A percentile compares a stretch with the other conserved stretches of the same genome.
phyloP scores from a whole-genome alignment of 2,797 vertebrate species.

The Enoplosus armatus region DNA sequence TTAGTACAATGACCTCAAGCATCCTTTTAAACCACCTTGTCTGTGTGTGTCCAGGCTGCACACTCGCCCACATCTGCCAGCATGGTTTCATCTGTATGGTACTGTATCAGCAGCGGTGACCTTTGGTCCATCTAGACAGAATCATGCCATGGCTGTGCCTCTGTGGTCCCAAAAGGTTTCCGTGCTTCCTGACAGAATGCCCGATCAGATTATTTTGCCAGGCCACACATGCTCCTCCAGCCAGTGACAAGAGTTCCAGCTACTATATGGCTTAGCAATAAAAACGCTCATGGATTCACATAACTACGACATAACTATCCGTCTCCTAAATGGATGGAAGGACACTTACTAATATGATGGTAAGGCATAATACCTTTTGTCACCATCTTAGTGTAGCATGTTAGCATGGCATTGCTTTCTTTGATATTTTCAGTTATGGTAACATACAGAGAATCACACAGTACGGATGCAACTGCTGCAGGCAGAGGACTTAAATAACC shows the following conservation, averaged over 20 bases:
- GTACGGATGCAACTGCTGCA: background rate
- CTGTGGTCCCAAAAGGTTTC: constrained; percentile 17
- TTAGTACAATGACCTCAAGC: constrained; percentile 1
- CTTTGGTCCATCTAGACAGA: constrained; percentile 42
- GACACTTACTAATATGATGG: too few species aligned
- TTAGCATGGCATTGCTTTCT: background rate
- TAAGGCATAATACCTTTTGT: too few species aligned
- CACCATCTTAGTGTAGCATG: too few species aligned
- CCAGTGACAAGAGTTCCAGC: constrained; percentile 1
- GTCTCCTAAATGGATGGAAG: background rate
- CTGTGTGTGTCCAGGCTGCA: constrained; percentile 6
- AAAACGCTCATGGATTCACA: background rate
- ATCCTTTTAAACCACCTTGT: background rate
- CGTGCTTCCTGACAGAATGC: constrained; percentile 22
- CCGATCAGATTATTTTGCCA: constrained; percentile 32
- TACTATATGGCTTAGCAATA: background rate
- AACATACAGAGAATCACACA: background rate
- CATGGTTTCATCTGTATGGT: constrained; percentile 20
- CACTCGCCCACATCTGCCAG: constrained; percentile 5
- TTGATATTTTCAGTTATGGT: background rate
- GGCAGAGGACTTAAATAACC: constrained; percentile 35
- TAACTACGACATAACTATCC: background rate
- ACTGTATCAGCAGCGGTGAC: constrained; percentile 28
- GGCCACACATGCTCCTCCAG: constrained; percentile 11
- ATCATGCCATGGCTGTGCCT: background rate